Percentiles rank a stretch among this genome's conserved stretches.
Conservation (phyloP, 2,797 vertebrate species). For the Scomberomorus guttatus region DNA sequence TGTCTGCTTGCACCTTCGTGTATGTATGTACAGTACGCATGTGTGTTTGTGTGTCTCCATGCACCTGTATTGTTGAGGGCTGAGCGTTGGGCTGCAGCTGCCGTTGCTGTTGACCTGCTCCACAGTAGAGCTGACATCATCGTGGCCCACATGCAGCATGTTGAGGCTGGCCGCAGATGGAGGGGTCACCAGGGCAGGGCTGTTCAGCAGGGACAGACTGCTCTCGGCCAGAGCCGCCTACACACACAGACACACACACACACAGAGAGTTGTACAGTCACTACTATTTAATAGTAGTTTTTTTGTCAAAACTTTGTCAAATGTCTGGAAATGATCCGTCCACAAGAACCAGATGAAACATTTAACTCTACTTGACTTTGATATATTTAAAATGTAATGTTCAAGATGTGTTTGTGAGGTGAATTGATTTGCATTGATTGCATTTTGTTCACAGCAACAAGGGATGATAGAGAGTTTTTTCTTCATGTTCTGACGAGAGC, state of each 20-base stretch:
- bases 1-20: background rate
- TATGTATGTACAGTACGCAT: background rate
- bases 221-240: constrained; percentile 97
- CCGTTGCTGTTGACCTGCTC: constrained; percentile 98
- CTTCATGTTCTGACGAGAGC: constrained; percentile 17
- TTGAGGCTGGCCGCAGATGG: constrained; percentile 91
- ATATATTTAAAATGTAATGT: background rate
- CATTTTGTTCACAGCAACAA: background rate
- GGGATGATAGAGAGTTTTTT: constrained; percentile 5
- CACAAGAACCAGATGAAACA: background rate
- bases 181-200: constrained; percentile 91
- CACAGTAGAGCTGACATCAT: constrained; percentile 96
- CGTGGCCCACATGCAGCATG: constrained; percentile 95
- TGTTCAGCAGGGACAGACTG: constrained; percentile 96
- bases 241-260: constrained; percentile 43
- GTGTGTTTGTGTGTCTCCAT: background rate
- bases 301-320: background rate
- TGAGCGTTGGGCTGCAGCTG: constrained; percentile 97
- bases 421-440: background rate
- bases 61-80: constrained; percentile 97
- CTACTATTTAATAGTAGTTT: constrained; percentile 2
- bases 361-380: background rate
- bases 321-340: background rate
- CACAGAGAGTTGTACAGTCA: constrained; percentile 23
- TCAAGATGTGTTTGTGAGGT: background rate